Evolutionary conservation across 2,113 vertebrate genomes (phyloP).

Genomic region (Corythaeola cristata): DNA sequence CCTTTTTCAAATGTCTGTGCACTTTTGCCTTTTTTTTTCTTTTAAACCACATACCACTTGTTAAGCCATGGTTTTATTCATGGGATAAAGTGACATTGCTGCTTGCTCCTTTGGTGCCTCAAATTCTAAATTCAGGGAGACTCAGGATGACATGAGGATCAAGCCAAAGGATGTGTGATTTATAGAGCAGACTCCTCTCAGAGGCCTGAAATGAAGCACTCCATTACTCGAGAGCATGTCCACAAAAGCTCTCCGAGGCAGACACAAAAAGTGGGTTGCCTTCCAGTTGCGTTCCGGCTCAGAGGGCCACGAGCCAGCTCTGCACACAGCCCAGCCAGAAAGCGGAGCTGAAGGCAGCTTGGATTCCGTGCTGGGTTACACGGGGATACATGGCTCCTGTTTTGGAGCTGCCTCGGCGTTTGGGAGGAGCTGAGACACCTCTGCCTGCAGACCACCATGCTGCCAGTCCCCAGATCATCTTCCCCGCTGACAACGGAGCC

Average conservation of each 20-base stretch:
- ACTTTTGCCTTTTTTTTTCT: neutral
- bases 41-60: neutral
- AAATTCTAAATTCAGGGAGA: neutral
- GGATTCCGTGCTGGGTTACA: neutral
- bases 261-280: neutral
- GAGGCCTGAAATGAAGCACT: neutral
- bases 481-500: neutral
- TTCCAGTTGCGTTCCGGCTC: neutral
- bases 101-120: neutral
- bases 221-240: neutral
- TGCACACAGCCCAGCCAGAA: neutral
- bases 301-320: neutral
- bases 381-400: accelerated
- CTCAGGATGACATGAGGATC: neutral
- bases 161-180: neutral
- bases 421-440: neutral
- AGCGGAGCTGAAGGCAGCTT: neutral
- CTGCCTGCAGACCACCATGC: neutral
- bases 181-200: neutral
- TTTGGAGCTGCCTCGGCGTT: accelerated
- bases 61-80: neutral
- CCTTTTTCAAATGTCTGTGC: neutral
- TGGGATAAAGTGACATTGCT: neutral
- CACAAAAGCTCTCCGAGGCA: neutral
- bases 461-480: neutral